A percentile compares a stretch with the other conserved stretches of the same genome.
Conservation (phyloP, 2,888 invertebrate genomes). For the Biston betularia region DNA sequence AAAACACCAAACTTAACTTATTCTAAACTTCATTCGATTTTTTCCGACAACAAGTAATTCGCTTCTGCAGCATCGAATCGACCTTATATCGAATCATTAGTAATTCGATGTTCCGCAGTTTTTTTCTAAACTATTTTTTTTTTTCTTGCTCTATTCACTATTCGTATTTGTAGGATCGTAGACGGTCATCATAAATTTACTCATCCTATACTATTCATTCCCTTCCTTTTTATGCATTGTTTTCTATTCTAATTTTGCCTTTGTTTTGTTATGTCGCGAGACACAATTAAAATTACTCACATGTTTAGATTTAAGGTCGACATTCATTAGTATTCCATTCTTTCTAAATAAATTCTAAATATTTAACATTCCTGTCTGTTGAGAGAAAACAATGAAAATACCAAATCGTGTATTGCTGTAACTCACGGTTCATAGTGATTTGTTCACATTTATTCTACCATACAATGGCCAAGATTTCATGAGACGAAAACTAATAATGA, state of each 20-base stretch:
- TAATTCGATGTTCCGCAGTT: too few relatives aligned
- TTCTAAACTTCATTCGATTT: too few relatives aligned
- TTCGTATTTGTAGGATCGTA: too few relatives aligned
- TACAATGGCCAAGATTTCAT: constrained; percentile 63
- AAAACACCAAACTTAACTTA: too few relatives aligned
- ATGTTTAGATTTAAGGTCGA: constrained; percentile 10
- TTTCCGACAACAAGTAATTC: too few relatives aligned
- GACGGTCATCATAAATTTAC: too few relatives aligned
- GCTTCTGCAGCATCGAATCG: too few relatives aligned
- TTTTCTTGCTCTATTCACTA: too few relatives aligned
- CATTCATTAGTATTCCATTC: constrained; percentile 34
- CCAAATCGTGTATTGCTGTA: constrained; percentile 56
- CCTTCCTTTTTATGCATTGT: too few relatives aligned
- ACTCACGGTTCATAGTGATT: constrained; percentile 59
- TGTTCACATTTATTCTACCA: constrained; percentile 58
- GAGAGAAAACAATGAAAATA: constrained; percentile 58
- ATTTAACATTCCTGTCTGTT: constrained; percentile 37
- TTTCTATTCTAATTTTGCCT: background rate
- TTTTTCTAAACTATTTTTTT: too few relatives aligned
- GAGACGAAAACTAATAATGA: constrained; percentile 64
- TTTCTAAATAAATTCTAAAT: constrained; percentile 59
- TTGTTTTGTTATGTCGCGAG: background rate
- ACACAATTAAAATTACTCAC: constrained; percentile 8
- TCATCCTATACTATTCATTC: too few relatives aligned
- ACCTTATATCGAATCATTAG: too few relatives aligned